phyloP scores from a whole-genome alignment of 2,797 vertebrate genomes.

The Sparus aurata region DNA sequence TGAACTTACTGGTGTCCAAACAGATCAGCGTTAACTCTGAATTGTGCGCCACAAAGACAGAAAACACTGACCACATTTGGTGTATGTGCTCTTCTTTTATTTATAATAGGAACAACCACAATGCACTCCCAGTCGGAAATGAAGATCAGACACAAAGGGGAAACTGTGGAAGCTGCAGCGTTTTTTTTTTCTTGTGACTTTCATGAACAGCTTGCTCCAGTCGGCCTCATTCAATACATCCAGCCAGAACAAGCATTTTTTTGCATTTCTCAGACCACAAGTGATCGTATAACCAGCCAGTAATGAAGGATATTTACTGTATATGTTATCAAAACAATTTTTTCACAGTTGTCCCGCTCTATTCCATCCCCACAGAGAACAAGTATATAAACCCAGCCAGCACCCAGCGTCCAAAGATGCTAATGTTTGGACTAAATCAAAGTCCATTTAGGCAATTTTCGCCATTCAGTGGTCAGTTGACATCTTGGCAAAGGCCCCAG shows the following conservation, averaged over 20 bases:
- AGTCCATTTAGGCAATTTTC: too few species aligned
- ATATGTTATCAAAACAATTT: neutral
- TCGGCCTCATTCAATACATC: constrained; percentile 11
- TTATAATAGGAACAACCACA: constrained; percentile 40
- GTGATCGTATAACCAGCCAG: neutral
- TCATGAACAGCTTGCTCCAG: constrained; percentile 18
- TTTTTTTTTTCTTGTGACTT: constrained; percentile 5
- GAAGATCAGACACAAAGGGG: constrained; percentile 8
- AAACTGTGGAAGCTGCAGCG: too few species aligned
- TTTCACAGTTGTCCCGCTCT: too few species aligned
- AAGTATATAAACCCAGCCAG: neutral
- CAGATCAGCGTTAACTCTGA: constrained; percentile 17
- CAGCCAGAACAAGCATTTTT: neutral
- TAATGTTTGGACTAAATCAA: too few species aligned
- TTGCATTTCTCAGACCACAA: constrained; percentile 21
- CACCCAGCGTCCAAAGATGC: too few species aligned
- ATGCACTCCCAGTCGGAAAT: constrained; percentile 20
- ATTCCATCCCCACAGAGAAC: too few species aligned
- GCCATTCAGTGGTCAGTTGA: too few species aligned
- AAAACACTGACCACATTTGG: constrained; percentile 23
- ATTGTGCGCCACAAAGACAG: constrained; percentile 18
- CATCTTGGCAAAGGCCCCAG: too few species aligned
- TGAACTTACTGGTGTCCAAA: neutral
- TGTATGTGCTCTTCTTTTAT: constrained; percentile 11
- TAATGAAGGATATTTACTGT: neutral